Evolutionary conservation across 1,140 invertebrate species (phyloP), one percentile per base, ranked within the genome.

Genomic region (Globodera rostochiensis): DNA sequence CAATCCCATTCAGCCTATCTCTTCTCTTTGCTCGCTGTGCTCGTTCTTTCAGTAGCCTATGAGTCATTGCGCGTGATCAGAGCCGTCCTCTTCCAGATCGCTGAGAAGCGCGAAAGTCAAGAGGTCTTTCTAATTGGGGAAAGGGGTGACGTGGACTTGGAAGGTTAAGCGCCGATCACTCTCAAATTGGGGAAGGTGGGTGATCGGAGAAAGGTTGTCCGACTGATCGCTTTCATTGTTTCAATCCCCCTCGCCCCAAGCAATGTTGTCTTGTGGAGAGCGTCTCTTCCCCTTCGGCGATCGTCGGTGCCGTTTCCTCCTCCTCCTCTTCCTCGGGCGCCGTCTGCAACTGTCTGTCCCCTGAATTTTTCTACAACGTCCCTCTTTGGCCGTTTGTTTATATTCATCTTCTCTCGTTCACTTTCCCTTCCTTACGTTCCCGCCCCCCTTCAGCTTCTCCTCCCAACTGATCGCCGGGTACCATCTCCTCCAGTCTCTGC

Each of bases 401-500:
- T 53, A 53, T 8, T 15, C 5, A 53, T 11, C 53, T 53, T 53
- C 15, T 53, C 15, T 53, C 15, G 1, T 7, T 9, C 2, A 3
- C 15, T 53, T 53, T 1, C 53, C 15, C 7, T 53, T 53, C 53
- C 9, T 64, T 15, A 13, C 57, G 19, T 60, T 53, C 50, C 53
- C 57, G 0, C 36, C 19, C 57, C 47, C 15, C 19, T 64, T 73
- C 74, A 76, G 74, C 25, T 80, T 80, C n/a, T 79, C 79, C 60
- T 73, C 77, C 57, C n/a, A 50, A 49, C n/a, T 80, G 21, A 7
- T 80, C 36, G 80, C 79, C 49, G n/a, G 19, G n/a, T 80, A 45
- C 64, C 79, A 80, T 66, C 64, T 80, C n/a, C 36, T 94, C 50
- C 96, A 98, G 91, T 97, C 96, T 4, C 85, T 94, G 19, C 92